Base-by-base conservation (phyloP, 2,797 vertebrate genomes). In the Novumbra hubbsi region DNA sequence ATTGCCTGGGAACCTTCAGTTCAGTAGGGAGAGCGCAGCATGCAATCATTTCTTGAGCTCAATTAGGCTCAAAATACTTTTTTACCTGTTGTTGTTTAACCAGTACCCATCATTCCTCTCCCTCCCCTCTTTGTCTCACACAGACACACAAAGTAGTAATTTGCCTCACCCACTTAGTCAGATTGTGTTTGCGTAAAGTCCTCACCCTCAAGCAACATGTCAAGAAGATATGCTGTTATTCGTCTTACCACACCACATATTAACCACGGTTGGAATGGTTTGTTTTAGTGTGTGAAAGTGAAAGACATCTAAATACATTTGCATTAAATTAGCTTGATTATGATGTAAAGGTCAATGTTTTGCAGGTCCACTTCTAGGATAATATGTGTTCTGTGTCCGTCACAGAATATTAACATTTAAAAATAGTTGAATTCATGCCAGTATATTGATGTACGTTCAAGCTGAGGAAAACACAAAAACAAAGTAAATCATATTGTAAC, bases 101-200 rank as follows among this genome's bases (percentile, higher is more conserved):
- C 81, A 79, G 45, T 77, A 73, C 76, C 50, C 74, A 15, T 38
- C 11, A n/a, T 3, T 12, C 7, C 50, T 21, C 21, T 21, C n/a
- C 32, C 32, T 34, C 32, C 32, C 32, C 41, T 45, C 41, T 4
- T 8, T 45, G 41, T 9, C 62, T 7, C 62, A 14, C 62, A 27
- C 28, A 38, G 48, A 19, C 70, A 76, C 67, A 71, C 74, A 92
- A 90, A 73, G 76, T 92, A 81, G 78, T 83, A 41, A 52, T 55
- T 90, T 79, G 60, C 86, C 73, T 88, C 64, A 0, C 68, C 78
- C 73, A 82, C 88, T 85, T 70, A n/a, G 38, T 55, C 68, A 67
- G 21, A 41, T 73, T 0, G 48, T 70, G 77, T 86, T 84, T 89
- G 73, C 17, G 0, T 69, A 48, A 71, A 70, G 71, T 77, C 73